Base-by-base conservation (phyloP, 2,113 vertebrate species). In the Oceanites oceanicus region DNA sequence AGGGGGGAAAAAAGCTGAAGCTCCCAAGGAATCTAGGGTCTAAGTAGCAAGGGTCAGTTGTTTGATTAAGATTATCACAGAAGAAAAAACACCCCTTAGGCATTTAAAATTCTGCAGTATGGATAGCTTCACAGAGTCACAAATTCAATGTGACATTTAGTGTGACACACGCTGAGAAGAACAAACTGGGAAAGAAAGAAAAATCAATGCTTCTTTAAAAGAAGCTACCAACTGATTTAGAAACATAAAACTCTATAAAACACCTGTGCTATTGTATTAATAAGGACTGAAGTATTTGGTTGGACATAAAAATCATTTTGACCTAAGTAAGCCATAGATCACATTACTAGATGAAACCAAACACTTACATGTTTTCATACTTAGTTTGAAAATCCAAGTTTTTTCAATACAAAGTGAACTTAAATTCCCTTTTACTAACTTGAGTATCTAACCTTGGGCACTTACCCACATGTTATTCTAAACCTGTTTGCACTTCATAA, bases 201-300 rank as follows among this genome's bases (percentile, higher is more conserved):
- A 93, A 96, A 97, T 96, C 94, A 93, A 83, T 97, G 68, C n/a
- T 92, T 75, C 86, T 96, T 97, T 94, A 93, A 96, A 94, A 96
- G 81, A 97, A 88, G 75, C 85, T 96, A 87, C 75, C 61, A 91
- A 71, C 63, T 92, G 77, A 97, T 95, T 96, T 94, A 93, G 95
- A 97, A 88, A 93, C 66, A 82, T 72, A 93, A 68, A 96, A 85
- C 88, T 85, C 92, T 86, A 78, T 84, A 94, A 89, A 92, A 44
- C 26, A 87, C 49, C 88, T 66, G n/a, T 45, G 66, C 40, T 75
- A 19, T 15, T 23, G 20, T 65, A 58, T 83, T 92, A 96, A 89
- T 70, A 90, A 95, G 25, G 72, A 65, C 18, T 72, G 15, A 83
- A 67, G 12, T 62, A 59, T 36, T 27, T 58, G 2, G 5, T 47